Evolutionary conservation across 1,140 invertebrate species (phyloP).

Genomic region (Stegodyphus dumicola): DNA sequence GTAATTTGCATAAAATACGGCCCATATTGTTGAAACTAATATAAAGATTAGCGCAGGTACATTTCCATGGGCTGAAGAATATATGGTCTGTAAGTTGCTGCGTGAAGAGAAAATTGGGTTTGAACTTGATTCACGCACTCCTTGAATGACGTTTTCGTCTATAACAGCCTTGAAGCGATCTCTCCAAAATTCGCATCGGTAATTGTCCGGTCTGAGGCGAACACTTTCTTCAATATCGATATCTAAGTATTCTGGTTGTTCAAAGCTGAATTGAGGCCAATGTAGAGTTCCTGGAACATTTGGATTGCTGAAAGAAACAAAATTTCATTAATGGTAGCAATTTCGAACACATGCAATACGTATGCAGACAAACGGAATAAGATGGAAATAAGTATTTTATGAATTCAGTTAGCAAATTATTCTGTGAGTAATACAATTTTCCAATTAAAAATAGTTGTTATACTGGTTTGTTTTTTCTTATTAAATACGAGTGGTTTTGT

Average conservation of each 20-base stretch:
- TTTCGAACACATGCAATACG: neutral
- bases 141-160: neutral
- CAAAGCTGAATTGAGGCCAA: constrained; percentile 12
- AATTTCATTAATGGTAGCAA: neutral
- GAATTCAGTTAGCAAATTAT: neutral
- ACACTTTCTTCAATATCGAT: constrained; percentile 15
- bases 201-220: constrained; percentile 19
- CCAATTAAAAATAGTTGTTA: no score
- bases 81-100: no score
- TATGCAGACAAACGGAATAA: no score
- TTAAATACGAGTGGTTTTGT: no score
- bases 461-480: no score
- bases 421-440: neutral
- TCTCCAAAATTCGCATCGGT: constrained; percentile 45
- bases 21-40: no score
- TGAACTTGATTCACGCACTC: neutral
- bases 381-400: no score
- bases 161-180: constrained; percentile 14
- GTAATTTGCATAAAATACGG: no score
- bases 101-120: no score
- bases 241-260: constrained; percentile 17
- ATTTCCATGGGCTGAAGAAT: no score
- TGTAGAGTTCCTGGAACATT: constrained; percentile 8
- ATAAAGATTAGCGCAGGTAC: no score
- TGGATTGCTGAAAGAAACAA: constrained; percentile 4